Percentiles rank a stretch among this genome's conserved stretches.
phyloP scores from a whole-genome alignment of 2,888 invertebrate genomes.

The Oscheius sp. region DNA sequence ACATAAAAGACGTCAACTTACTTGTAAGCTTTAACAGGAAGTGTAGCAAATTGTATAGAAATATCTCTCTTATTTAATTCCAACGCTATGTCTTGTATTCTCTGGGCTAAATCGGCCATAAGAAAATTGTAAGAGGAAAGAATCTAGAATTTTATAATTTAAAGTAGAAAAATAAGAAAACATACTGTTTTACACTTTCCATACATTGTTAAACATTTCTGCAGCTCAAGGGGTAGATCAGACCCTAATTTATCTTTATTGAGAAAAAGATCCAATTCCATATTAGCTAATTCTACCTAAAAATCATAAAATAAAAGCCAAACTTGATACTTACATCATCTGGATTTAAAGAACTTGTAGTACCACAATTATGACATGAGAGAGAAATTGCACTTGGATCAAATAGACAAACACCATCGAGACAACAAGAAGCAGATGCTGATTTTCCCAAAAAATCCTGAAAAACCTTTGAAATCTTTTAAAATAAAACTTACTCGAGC shows the following conservation, averaged over 20 bases:
- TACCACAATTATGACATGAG: conserved; percentile 27
- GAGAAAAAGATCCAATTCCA: conserved; percentile 27
- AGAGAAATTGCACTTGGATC: conserved; percentile 12
- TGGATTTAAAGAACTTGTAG: neutral
- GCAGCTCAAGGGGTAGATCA: conserved; percentile 19
- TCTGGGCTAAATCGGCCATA: conserved; percentile 28
- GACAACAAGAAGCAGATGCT: conserved; percentile 20
- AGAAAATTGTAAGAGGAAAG: conserved; percentile 36
- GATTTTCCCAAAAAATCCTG: conserved; percentile 31
- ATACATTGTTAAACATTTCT: conserved; percentile 18
- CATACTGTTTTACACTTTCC: conserved; percentile 23
- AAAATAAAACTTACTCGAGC: conserved; percentile 37
- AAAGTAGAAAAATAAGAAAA: neutral
- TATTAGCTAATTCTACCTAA: conserved; percentile 31
- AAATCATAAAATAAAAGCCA: neutral
- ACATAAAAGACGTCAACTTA: neutral
- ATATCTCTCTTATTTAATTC: conserved; percentile 21
- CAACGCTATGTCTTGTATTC: conserved; percentile 17
- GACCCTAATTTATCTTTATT: conserved; percentile 4
- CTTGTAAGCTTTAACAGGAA: conserved; percentile 31
- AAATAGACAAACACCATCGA: conserved; percentile 26
- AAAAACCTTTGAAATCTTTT: neutral
- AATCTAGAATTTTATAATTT: conserved; percentile 13
- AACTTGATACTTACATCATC: conserved; percentile 21
- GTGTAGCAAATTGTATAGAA: conserved; percentile 21